Evolutionary conservation across 2,888 invertebrate genomes (phyloP).

Genomic region (Folsomia manolachei): DNA sequence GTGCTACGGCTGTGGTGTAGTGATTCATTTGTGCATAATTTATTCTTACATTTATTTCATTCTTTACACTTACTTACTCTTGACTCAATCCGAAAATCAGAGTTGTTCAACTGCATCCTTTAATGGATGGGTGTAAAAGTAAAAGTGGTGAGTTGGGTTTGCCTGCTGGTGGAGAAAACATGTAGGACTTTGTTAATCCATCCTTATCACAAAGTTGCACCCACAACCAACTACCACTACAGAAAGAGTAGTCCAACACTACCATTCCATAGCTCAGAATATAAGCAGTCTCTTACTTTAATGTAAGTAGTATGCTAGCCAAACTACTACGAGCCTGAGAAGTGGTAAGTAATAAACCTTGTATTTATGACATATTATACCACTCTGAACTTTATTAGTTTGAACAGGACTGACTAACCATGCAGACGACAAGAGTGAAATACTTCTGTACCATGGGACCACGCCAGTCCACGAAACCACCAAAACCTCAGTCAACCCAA

Average conservation of each 20-base stretch:
- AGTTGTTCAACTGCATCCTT: neutral
- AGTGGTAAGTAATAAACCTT: conserved; percentile 16
- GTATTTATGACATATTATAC: conserved; percentile 21
- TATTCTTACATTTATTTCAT: too few relatives aligned
- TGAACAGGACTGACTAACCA: too few relatives aligned
- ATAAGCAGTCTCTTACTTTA: too few relatives aligned
- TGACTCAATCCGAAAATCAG: too few relatives aligned
- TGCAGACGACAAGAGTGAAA: neutral
- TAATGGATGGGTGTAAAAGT: neutral
- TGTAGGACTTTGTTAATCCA: neutral
- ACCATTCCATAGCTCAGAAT: neutral
- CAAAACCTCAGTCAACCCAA: neutral
- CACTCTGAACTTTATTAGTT: conserved; percentile 20
- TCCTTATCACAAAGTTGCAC: conserved; percentile 5
- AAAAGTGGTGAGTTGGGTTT: neutral
- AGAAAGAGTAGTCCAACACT: neutral
- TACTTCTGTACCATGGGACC: neutral
- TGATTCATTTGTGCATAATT: too few relatives aligned
- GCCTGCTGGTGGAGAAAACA: neutral
- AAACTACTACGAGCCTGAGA: neutral
- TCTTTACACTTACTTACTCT: too few relatives aligned
- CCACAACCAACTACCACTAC: neutral
- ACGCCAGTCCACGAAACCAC: neutral
- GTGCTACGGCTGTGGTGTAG: too few relatives aligned
- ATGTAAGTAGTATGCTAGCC: neutral